These are phyloP conservation scores for Drosophila grimshawi DNA, from an alignment of 1,140 invertebrate genomes.

Conservation along the genomic window DNA sequence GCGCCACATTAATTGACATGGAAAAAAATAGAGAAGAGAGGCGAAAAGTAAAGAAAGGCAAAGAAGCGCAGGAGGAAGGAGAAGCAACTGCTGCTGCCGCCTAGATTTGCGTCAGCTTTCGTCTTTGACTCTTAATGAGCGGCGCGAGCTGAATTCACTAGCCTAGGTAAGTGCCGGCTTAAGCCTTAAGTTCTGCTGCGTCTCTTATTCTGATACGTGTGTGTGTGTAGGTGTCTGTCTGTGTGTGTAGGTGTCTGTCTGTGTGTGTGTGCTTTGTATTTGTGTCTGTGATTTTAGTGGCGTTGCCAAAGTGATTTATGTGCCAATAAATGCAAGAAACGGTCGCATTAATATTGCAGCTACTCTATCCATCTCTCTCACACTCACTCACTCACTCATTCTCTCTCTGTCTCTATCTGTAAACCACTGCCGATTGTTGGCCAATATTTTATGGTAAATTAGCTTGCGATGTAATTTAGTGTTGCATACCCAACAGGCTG, in stretches of 20 bases:
- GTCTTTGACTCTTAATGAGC: constrained; percentile 39
- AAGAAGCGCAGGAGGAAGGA: constrained; percentile 9
- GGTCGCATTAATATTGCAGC: constrained; percentile 69
- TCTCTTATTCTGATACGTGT: constrained; percentile 3
- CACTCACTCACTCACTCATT: background rate
- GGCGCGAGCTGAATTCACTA: constrained; percentile 18
- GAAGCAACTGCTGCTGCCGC: constrained; percentile 20
- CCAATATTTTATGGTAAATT: constrained; percentile 66
- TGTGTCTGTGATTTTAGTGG: constrained; percentile 61
- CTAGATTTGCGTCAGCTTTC: constrained; percentile 27
- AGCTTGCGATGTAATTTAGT: constrained; percentile 72
- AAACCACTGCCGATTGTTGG: constrained; percentile 11
- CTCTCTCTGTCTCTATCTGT: background rate
- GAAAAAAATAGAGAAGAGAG: constrained; percentile 41
- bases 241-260: constrained; percentile 6
- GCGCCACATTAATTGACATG: constrained; percentile 79
- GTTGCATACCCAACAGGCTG: constrained; percentile 58
- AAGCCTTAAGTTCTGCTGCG: constrained; percentile 37
- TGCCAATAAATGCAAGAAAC: constrained; percentile 75
- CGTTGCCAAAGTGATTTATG: constrained; percentile 66
- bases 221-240: constrained; percentile 7
- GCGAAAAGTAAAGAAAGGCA: constrained; percentile 26
- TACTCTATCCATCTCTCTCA: constrained; percentile 24
- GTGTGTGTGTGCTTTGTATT: constrained; percentile 6
- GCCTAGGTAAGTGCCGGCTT: constrained; percentile 57